Evolutionary conservation across 2,113 vertebrate genomes (phyloP).

Genomic region (Platycercus adscitus): DNA sequence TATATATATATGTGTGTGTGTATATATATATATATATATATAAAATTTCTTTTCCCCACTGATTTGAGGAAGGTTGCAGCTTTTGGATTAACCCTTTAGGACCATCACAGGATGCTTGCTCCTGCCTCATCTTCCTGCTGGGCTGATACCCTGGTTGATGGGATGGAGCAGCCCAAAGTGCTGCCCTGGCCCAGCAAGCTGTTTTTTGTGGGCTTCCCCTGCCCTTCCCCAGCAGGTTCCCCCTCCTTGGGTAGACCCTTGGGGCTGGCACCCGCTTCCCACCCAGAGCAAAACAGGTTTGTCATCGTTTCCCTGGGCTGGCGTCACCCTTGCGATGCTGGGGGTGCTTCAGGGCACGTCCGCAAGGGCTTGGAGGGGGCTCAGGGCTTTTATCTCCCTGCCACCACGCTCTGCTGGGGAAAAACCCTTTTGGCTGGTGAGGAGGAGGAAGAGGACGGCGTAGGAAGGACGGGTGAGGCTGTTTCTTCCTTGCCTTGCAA

Average conservation of each 20-base stretch:
- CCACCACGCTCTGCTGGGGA: rapidly evolving
- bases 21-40: too few relatives aligned
- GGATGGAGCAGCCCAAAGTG: background rate
- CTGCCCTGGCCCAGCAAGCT: rapidly evolving
- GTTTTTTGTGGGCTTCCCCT: background rate
- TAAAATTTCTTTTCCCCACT: background rate
- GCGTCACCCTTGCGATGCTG: rapidly evolving
- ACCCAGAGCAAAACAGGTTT: background rate
- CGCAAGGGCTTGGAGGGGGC: background rate
- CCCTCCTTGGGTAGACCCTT: background rate
- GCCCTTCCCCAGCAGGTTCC: background rate
- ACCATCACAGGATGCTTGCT: background rate
- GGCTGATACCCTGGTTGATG: background rate
- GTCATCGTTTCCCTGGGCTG: background rate
- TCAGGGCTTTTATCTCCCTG: background rate
- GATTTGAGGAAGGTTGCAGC: background rate
- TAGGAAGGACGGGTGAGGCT: conserved; percentile 15
- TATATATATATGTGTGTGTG: background rate
- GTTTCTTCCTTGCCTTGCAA: background rate
- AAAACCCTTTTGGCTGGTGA: background rate
- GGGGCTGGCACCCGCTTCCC: rapidly evolving
- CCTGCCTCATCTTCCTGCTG: background rate
- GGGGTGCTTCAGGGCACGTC: background rate
- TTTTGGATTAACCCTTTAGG: background rate
- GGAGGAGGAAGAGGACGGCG: background rate